Evolutionary conservation across 2,797 vertebrate genomes (phyloP), one percentile per base, ranked within the genome.

Genomic region (Lutjanus campechanus): DNA sequence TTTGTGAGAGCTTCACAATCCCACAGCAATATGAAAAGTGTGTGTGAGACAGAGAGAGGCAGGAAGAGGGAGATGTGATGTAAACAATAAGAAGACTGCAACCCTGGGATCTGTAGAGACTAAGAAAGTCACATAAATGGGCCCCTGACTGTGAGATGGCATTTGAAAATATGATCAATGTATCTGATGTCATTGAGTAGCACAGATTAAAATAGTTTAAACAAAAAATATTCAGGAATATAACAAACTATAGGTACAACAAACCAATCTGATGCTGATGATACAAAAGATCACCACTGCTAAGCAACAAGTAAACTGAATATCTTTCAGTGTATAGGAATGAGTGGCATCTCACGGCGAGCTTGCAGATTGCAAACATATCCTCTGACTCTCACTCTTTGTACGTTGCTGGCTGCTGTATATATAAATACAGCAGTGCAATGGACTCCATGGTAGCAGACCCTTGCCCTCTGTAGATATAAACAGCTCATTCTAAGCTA

Each of bases 31-130:
- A 50, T 58, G 17, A 64, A 70, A 40, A 20, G 54, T 44, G 25
- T 50, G 9, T 73, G 46, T 17, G 41, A 5, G 36, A 17, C 36
- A 49, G 43, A 63, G 7, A 3, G 20, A 66, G 11, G 63, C 13
- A 55, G 8, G 43, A 58, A 44, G 16, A 55, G 29, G 19, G 5
- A 40, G 70, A 49, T 49, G 41, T 58, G 29, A 68, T 51, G 22
- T 56, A 51, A 78, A 53, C 56, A 49, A 73, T 51, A 56, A 40
- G 15, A n/a, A 51, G 25, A 6, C n/a, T 58, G 11, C 12, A 77
- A 65, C n/a, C 44, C 25, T 17, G 50, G 22, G 5, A 60, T 73
- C 43, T 53, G 13, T 20, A 40, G 40, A 76, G 49, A 73, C 17
- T 59, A 29, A 43, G 29, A 7, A n/a, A 67, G 19, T 29, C n/a